Base-by-base conservation (phyloP, 2,113 vertebrate species). In the Cyanoramphus novaezelandiae region DNA sequence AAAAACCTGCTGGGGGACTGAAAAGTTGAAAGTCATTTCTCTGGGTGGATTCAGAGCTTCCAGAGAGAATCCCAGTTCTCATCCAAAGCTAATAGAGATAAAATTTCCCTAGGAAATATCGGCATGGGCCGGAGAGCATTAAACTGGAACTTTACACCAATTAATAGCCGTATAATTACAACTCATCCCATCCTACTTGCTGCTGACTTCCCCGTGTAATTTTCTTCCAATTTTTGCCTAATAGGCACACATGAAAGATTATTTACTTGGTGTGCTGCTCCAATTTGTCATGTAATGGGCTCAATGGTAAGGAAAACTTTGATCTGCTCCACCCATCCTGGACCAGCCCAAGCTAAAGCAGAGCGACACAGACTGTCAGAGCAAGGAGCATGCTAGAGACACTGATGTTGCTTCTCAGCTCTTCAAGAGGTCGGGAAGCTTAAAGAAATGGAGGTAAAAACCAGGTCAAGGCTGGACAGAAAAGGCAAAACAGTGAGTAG, bases 181-280 rank as follows among this genome's bases (percentile, higher is more conserved):
- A 31, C 77, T 46, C 9, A 0, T 57, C 70, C 90, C 88, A 75
- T 95, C 80, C 85, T 90, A 41, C 79, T 92, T 65, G n/a, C 68
- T 95, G 55, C 94, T 57, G 86, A 80, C 92, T 94, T 95, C 86
- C 82, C 37, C 2, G 0, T 49, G 67, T 95, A 79, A 95, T 97
- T 94, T 96, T 75, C 92, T 86, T 84, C 57, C 84, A 95, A 94
- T 95, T 93, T 95, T 90, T 95, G 39, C 82, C 92, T 89, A 91
- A 94, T 82, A 81, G 95, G 67, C 60, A 35, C 2, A 0, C 27
- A 28, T 72, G 85, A 93, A 78, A 68, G 77, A 85, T 82, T 37
- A 94, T 68, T 49, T 82, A 29, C 82, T 95, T 2, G 1, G 37
- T 0, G 1, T 3, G 15, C 63, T 83, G 63, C 67, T 67, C 33